Percentiles rank a stretch among this genome's conserved stretches.
phyloP scores from a whole-genome alignment of 2,113 vertebrate species.

The Grantiella picta region DNA sequence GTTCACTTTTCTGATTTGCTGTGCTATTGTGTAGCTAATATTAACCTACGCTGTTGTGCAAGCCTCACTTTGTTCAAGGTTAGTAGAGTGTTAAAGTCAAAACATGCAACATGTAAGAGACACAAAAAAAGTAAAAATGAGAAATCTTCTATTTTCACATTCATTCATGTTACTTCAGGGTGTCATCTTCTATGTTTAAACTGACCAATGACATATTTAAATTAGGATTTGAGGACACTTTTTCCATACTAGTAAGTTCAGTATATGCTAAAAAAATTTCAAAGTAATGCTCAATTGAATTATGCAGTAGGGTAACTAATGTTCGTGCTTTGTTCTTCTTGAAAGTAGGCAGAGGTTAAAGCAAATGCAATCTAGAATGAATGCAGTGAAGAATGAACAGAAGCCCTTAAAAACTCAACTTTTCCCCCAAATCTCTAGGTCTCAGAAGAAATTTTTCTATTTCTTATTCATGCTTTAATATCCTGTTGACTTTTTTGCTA shows the following conservation, averaged over 20 bases:
- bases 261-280: background rate
- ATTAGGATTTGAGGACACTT: background rate
- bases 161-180: background rate
- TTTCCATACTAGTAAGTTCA: background rate
- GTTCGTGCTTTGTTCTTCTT: background rate
- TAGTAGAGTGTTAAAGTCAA: background rate
- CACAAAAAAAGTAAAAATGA: background rate
- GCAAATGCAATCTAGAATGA: background rate
- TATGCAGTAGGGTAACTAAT: background rate
- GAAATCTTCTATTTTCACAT: background rate
- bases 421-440: background rate
- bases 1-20: background rate
- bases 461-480: background rate
- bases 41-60: background rate
- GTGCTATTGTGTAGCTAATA: background rate
- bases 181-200: background rate
- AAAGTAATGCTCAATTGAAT: background rate
- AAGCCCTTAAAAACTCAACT: background rate
- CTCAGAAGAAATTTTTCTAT: background rate
- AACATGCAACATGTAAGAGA: background rate
- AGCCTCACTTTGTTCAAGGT: background rate
- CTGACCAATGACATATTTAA: background rate
- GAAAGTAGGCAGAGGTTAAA: background rate
- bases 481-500: background rate
- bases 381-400: background rate